Evolutionary conservation across 2,797 vertebrate genomes (phyloP).

Genomic region (Darevskia mixta): DNA sequence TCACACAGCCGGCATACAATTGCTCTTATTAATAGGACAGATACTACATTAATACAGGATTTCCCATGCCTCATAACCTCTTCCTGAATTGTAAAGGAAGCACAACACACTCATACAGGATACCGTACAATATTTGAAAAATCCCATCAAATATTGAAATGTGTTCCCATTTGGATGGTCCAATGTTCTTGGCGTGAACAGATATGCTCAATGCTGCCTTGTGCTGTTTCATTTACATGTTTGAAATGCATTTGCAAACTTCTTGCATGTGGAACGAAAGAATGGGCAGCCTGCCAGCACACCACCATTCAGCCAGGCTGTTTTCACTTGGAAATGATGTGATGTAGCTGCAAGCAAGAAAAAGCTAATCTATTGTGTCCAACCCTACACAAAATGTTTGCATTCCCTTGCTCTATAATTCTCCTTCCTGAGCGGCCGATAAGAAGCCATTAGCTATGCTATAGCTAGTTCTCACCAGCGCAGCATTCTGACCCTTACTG

Average conservation of each 20-base stretch:
- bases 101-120: conserved; percentile 16
- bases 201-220: neutral
- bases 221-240: neutral
- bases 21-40: conserved; percentile 20
- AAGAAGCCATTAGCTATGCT: conserved; percentile 65
- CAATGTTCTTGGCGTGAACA: conserved; percentile 28
- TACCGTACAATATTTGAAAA: neutral
- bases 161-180: neutral
- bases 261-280: conserved; percentile 17
- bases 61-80: conserved; percentile 22
- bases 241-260: conserved; percentile 33
- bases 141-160: neutral
- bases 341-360: conserved; percentile 42
- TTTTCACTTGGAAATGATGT: conserved; percentile 19
- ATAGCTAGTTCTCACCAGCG: conserved; percentile 62
- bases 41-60: conserved; percentile 22
- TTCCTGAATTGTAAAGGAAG: conserved; percentile 11
- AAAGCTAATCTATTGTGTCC: conserved; percentile 56
- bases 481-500: conserved; percentile 50
- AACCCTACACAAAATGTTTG: conserved; percentile 59
- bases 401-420: conserved; percentile 42
- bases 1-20: neutral
- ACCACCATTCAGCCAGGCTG: conserved; percentile 26
- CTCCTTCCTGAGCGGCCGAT: conserved; percentile 46
- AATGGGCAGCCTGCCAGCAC: conserved; percentile 19